These are phyloP conservation scores for Platynereis dumerilii DNA, from an alignment of 2,888 invertebrate genomes.

Conservation along the genomic window DNA sequence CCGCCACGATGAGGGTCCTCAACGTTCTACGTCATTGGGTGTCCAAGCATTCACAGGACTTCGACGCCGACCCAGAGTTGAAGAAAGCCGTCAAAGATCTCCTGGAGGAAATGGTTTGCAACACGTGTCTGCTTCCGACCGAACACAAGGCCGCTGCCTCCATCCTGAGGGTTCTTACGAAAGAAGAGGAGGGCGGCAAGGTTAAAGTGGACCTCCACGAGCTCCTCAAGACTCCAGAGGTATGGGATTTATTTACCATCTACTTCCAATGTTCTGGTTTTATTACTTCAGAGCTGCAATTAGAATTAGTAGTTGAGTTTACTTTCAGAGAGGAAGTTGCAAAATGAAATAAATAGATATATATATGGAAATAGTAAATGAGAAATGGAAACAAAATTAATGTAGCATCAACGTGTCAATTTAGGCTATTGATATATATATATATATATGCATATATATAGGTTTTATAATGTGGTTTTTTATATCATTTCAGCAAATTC, in stretches of 20 bases:
- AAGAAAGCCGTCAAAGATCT: conserved; percentile 83
- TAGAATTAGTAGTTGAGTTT: too few species aligned
- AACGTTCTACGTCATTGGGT: conserved; percentile 90
- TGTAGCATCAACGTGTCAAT: too few species aligned
- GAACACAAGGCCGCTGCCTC: conserved; percentile 90
- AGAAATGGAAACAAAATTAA: too few species aligned
- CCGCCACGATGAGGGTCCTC: conserved; percentile 91
- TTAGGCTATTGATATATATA: too few species aligned
- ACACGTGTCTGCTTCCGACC: conserved; percentile 78
- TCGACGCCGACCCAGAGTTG: conserved; percentile 76
- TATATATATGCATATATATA: too few species aligned
- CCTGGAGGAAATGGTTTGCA: conserved; percentile 85
- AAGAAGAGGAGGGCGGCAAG: conserved; percentile 72
- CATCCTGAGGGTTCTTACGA: conserved; percentile 75
- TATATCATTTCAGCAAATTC: conserved; percentile 68
- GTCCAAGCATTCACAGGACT: conserved; percentile 79
- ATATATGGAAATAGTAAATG: too few species aligned
- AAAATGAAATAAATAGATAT: too few species aligned
- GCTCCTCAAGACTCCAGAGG: conserved; percentile 32
- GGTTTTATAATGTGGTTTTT: too few species aligned
- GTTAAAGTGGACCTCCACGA: conserved; percentile 73
- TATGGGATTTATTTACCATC: too few species aligned
- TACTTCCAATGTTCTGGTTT: too few species aligned
- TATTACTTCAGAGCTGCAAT: too few species aligned
- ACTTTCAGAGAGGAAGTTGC: too few species aligned